A percentile compares a stretch with the other conserved stretches of the same genome.
These are phyloP conservation scores for Dinothrombium tinctorium DNA, from an alignment of 1,140 invertebrate genomes.

Conservation along the genomic window DNA sequence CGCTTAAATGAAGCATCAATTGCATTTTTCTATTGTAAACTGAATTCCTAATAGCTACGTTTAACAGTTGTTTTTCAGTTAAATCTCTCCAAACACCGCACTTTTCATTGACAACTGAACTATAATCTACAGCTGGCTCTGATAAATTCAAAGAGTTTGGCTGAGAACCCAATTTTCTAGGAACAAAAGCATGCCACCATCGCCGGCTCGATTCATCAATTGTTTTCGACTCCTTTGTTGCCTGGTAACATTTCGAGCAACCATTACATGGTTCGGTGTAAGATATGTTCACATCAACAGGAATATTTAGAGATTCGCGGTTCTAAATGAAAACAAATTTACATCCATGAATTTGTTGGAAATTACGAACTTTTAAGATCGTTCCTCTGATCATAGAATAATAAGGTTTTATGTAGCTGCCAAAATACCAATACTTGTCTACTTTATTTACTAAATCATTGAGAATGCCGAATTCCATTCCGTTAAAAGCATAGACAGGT, in stretches of 20 bases:
- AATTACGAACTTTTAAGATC: not conserved
- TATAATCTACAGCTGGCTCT: not conserved
- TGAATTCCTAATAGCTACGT: not conserved
- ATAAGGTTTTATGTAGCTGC: slow-evolving; percentile 39
- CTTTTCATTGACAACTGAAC: slow-evolving; percentile 5
- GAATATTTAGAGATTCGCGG: not conserved
- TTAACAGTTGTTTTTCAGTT: not conserved
- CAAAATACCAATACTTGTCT: slow-evolving; percentile 56
- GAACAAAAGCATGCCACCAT: slow-evolving; percentile 10
- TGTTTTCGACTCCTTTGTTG: not conserved
- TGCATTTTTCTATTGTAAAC: not conserved
- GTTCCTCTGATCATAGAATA: slow-evolving; percentile 11
- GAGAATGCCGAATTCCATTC: slow-evolving; percentile 50
- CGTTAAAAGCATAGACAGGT: slow-evolving; percentile 48
- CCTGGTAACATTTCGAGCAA: slow-evolving; percentile 40
- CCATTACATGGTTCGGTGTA: slow-evolving; percentile 55
- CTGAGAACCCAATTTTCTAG: not conserved
- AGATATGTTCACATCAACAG: slow-evolving; percentile 31
- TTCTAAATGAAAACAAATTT: no score
- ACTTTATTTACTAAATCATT: not conserved
- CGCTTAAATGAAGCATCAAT: not conserved
- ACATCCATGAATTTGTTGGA: no score
- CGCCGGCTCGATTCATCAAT: not conserved
- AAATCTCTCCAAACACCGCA: slow-evolving; percentile 6
- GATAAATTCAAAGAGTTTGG: not conserved